These are phyloP conservation scores for Danaus plexippus DNA, from an alignment of 1,140 invertebrate species.

Conservation along the genomic window DNA sequence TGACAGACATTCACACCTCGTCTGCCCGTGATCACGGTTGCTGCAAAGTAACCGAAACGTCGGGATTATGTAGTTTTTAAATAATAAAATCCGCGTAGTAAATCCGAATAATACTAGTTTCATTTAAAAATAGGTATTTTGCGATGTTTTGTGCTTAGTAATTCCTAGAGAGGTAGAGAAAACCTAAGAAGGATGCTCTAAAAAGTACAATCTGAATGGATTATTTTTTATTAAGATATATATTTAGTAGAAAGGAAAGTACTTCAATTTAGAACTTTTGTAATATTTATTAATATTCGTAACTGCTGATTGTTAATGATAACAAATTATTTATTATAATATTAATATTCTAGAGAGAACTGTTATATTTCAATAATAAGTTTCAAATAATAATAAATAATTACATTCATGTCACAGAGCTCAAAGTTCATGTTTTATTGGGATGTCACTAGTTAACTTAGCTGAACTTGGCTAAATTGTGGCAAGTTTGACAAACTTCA, in stretches of 20 bases:
- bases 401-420: slow-evolving; percentile 10
- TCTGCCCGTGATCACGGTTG: too few relatives aligned
- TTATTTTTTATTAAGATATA: not conserved
- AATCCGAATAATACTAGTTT: too few relatives aligned
- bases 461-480: slow-evolving; percentile 8
- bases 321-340: slow-evolving; percentile 4
- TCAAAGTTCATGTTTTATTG: slow-evolving; percentile 19
- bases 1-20: too few relatives aligned
- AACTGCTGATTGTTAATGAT: too few relatives aligned
- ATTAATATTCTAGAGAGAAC: not conserved
- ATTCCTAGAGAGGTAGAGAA: too few relatives aligned
- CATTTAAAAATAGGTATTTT: too few relatives aligned
- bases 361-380: slow-evolving; percentile 1
- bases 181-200: too few relatives aligned
- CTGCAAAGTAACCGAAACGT: too few relatives aligned
- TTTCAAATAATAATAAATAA: slow-evolving; percentile 9
- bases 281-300: not conserved
- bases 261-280: not conserved
- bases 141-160: too few relatives aligned
- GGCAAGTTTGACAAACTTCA: slow-evolving; percentile 28
- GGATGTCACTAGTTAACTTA: slow-evolving; percentile 13
- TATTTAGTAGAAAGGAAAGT: not conserved
- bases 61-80: too few relatives aligned
- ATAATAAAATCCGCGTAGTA: too few relatives aligned
- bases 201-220: too few relatives aligned